Percentiles rank a stretch among this genome's conserved stretches.
These are phyloP conservation scores for Scaptomyza tumidula DNA, from an alignment of 2,888 invertebrate species.

Conservation along the genomic window DNA sequence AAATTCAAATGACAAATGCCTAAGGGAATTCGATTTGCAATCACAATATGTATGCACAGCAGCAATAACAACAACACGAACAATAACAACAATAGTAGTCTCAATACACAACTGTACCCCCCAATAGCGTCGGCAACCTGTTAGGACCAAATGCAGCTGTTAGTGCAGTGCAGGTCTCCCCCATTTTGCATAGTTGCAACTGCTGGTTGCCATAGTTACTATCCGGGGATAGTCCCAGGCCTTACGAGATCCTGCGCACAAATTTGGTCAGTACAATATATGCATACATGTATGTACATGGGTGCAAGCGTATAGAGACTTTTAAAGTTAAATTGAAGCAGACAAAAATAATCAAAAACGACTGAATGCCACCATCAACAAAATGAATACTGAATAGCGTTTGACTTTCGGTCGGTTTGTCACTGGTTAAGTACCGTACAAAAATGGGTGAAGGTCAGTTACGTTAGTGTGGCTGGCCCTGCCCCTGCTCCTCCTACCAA, in stretches of 20 bases:
- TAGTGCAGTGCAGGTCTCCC: conserved; percentile 1
- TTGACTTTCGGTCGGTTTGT: conserved; percentile 62
- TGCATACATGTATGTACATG: conserved; percentile 10
- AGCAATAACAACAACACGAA: neutral
- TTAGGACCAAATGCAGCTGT: conserved; percentile 21
- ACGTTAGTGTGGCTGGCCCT: conserved; percentile 12
- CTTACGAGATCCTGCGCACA: conserved; percentile 51
- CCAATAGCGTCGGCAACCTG: conserved; percentile 25
- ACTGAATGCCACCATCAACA: neutral
- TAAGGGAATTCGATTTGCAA: neutral
- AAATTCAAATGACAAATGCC: conserved; percentile 8
- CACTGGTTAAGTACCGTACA: conserved; percentile 58
- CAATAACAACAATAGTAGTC: neutral
- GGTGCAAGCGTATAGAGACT: neutral
- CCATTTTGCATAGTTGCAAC: conserved; percentile 28
- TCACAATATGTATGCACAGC: neutral
- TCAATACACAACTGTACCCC: conserved; percentile 36
- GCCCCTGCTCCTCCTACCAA: conserved; percentile 2
- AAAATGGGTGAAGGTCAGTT: conserved; percentile 81
- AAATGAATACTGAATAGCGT: conserved; percentile 35
- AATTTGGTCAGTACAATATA: conserved; percentile 13
- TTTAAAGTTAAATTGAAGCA: no score
- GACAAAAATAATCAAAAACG: neutral
- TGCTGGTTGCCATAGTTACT: conserved; percentile 54
- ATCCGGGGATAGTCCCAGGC: conserved; percentile 28